Percentiles rank a stretch among this genome's conserved stretches.
These are phyloP conservation scores for Hemiscyllium ocellatum DNA, from an alignment of 2,113 vertebrate genomes.

Conservation along the genomic window DNA sequence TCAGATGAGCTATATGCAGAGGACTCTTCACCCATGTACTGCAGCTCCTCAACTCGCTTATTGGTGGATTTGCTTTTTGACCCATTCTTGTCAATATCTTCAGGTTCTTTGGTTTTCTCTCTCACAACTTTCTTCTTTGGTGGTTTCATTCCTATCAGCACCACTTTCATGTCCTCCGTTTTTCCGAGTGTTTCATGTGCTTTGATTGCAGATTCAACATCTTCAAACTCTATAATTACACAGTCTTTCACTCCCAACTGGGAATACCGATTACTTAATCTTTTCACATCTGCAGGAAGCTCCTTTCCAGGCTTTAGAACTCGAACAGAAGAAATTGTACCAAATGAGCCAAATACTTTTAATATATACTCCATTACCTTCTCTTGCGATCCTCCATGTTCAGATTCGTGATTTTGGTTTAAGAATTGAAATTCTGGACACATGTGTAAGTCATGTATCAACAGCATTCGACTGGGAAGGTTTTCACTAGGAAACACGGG, in stretches of 20 bases:
- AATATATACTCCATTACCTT: constrained; percentile 86
- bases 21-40: constrained; percentile 78
- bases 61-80: constrained; percentile 75
- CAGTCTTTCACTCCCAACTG: constrained; percentile 83
- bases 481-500: constrained; percentile 88
- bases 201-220: constrained; percentile 80
- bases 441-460: constrained; percentile 76
- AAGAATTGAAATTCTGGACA: constrained; percentile 63
- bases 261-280: constrained; percentile 73
- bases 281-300: constrained; percentile 79
- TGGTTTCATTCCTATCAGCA: constrained; percentile 84
- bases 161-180: constrained; percentile 68
- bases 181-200: constrained; percentile 72
- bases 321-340: constrained; percentile 77
- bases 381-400: constrained; percentile 67
- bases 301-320: constrained; percentile 86
- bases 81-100: constrained; percentile 52
- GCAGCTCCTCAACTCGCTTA: constrained; percentile 82
- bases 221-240: constrained; percentile 89
- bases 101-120: constrained; percentile 62
- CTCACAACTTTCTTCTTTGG: constrained; percentile 88
- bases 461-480: constrained; percentile 84
- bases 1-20: constrained; percentile 91
- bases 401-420: constrained; percentile 47
- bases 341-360: constrained; percentile 80